phyloP scores from a whole-genome alignment of 2,888 invertebrate genomes.

The Pegoplata infirma region DNA sequence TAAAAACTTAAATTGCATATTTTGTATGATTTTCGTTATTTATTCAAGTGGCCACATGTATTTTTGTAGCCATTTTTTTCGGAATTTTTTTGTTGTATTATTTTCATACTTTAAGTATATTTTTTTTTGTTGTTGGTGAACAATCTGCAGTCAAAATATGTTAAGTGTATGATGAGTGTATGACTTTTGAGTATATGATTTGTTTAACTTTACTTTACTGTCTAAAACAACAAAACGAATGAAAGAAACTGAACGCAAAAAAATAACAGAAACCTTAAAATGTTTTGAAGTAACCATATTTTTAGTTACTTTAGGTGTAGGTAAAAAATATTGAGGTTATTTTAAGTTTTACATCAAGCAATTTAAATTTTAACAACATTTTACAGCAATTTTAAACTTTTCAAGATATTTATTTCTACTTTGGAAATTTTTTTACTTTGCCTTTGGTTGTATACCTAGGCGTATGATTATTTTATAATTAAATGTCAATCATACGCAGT shows the following conservation, averaged over 20 bases:
- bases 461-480: too few species aligned
- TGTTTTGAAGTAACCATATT: too few species aligned
- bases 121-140: not conserved
- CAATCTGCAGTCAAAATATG: constrained; percentile 49
- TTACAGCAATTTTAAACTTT: too few species aligned
- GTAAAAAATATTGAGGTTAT: not conserved
- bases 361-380: too few species aligned
- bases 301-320: not conserved
- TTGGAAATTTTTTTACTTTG: too few species aligned
- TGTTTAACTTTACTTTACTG: constrained; percentile 8
- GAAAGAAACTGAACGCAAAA: not conserved
- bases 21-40: constrained; percentile 43
- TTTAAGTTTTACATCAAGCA: too few species aligned
- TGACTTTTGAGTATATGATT: constrained; percentile 21
- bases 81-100: constrained; percentile 4
- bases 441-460: too few species aligned
- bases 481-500: too few species aligned
- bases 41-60: constrained; percentile 53
- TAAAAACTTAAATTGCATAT: constrained; percentile 53
- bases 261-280: too few species aligned
- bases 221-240: not conserved
- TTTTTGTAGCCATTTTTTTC: constrained; percentile 4
- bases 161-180: constrained; percentile 45
- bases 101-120: too few species aligned
- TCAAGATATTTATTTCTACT: too few species aligned